Percentiles rank a stretch among this genome's conserved stretches.
phyloP scores from a whole-genome alignment of 2,888 invertebrate species.

The Pristionchus fissidentatus region DNA sequence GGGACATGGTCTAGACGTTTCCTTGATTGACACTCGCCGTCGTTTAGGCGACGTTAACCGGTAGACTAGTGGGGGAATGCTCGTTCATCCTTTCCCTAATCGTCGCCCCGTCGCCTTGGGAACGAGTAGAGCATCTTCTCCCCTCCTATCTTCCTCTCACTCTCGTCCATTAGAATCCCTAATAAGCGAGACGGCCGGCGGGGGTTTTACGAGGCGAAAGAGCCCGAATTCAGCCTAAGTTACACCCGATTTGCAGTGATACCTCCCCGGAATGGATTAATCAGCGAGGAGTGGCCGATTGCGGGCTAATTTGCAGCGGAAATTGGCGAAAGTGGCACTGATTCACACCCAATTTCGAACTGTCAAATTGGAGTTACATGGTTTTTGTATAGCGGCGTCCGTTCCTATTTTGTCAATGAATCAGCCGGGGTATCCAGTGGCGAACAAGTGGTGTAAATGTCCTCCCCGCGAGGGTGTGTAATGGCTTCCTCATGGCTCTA shows the following conservation, averaged over 20 bases:
- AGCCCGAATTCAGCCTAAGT: too few relatives aligned
- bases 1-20: not conserved
- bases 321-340: not conserved
- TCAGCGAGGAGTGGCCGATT: conserved; percentile 1
- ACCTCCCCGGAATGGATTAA: conserved; percentile 5
- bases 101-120: not conserved
- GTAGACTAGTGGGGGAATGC: not conserved
- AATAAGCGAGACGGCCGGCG: not conserved
- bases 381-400: too few relatives aligned
- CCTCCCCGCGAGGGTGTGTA: too few relatives aligned
- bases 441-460: too few relatives aligned
- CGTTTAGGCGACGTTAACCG: not conserved
- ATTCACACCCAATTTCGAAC: not conserved
- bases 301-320: too few relatives aligned
- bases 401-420: too few relatives aligned
- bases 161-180: conserved; percentile 14
- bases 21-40: not conserved
- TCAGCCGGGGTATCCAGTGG: too few relatives aligned
- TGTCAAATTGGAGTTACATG: too few relatives aligned
- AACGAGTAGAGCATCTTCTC: conserved; percentile 6
- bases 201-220: too few relatives aligned
- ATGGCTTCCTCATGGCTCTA: too few relatives aligned
- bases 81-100: not conserved
- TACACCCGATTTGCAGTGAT: too few relatives aligned
- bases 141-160: conserved; percentile 11